A percentile compares a stretch with the other conserved stretches of the same genome.
phyloP scores from a whole-genome alignment of 1,140 invertebrate species.

The Magallana ariakensis region DNA sequence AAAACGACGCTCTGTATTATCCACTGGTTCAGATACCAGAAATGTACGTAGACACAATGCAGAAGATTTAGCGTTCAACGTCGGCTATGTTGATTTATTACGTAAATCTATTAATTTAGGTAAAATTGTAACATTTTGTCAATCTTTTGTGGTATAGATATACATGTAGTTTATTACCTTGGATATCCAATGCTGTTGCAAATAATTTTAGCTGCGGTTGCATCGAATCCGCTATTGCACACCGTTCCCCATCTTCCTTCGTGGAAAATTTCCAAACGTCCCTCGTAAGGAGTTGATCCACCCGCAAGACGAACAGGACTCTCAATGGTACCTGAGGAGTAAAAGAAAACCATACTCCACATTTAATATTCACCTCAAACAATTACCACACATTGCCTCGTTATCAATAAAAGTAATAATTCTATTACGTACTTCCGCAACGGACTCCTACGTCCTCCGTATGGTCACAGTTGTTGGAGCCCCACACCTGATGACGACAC shows the following conservation, averaged over 20 bases:
- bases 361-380: background rate
- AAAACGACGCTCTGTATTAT: background rate
- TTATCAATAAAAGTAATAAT: background rate
- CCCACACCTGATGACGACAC: constrained; percentile 88
- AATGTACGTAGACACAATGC: too few species aligned
- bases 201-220: constrained; percentile 27
- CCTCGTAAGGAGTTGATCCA: constrained; percentile 42
- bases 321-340: constrained; percentile 26
- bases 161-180: background rate
- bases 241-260: constrained; percentile 44
- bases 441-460: constrained; percentile 82
- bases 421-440: constrained; percentile 63
- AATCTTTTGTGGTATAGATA: background rate
- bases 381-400: background rate
- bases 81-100: background rate
- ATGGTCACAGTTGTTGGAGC: constrained; percentile 85
- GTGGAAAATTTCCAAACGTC: constrained; percentile 47
- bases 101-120: too few species aligned
- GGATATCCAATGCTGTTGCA: constrained; percentile 46
- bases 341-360: background rate
- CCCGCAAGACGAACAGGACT: constrained; percentile 43
- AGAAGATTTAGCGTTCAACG: too few species aligned
- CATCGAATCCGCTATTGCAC: constrained; percentile 35
- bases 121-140: too few species aligned
- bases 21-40: background rate